Conservation (phyloP, 1,140 invertebrate genomes). For the Trichonephila inaurata region DNA sequence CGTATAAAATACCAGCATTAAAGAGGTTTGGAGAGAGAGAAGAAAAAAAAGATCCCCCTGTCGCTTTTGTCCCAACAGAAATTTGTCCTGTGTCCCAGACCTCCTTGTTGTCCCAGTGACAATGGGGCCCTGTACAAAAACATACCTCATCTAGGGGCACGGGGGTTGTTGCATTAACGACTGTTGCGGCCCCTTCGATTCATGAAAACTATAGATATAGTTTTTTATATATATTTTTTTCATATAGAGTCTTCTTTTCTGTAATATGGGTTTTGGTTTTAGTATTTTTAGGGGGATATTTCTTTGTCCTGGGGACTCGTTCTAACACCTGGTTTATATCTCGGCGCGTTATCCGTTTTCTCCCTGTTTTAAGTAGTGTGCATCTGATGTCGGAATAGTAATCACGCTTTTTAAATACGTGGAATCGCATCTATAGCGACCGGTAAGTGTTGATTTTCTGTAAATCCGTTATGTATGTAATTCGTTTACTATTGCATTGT, state of each 20-base stretch:
- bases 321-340: constrained; percentile 35
- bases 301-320: background rate
- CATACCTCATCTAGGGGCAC: constrained; percentile 44
- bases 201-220: constrained; percentile 39
- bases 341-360: background rate
- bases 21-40: background rate
- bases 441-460: background rate
- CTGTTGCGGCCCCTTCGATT: constrained; percentile 7
- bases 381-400: background rate
- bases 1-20: constrained; percentile 54
- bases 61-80: constrained; percentile 58
- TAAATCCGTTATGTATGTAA: background rate
- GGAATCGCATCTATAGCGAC: background rate
- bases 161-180: background rate
- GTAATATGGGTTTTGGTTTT: constrained; percentile 36
- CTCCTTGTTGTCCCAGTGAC: constrained; percentile 29
- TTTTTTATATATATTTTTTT: background rate
- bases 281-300: background rate
- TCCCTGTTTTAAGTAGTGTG: background rate
- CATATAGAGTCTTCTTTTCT: background rate
- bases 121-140: constrained; percentile 40
- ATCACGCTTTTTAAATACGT: constrained; percentile 5
- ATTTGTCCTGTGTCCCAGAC: constrained; percentile 60
- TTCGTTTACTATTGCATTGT: background rate
- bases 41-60: constrained; percentile 2